Conservation (phyloP, 1,140 invertebrate genomes). For the Aporrectodea caliginosa region DNA sequence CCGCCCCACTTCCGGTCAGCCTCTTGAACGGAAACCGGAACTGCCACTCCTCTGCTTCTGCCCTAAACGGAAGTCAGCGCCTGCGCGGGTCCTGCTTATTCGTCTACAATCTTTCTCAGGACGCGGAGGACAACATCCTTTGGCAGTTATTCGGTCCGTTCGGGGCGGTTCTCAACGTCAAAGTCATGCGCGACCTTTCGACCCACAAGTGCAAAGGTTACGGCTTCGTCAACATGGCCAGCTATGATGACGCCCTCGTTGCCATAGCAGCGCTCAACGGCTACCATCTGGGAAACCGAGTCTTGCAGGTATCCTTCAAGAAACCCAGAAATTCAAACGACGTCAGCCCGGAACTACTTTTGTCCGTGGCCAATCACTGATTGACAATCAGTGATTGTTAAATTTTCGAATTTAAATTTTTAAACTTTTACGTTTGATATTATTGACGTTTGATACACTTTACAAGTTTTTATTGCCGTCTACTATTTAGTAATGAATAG, state of each 20-base stretch:
- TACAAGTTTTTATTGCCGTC: no score
- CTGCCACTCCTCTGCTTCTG: no score
- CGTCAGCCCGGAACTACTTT: no score
- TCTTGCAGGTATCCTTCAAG: slow-evolving; percentile 93
- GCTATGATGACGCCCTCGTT: slow-evolving; percentile 95
- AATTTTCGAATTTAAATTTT: no score
- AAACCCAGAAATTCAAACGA: no score
- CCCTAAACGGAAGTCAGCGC: slow-evolving; percentile 23
- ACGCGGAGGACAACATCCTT: slow-evolving; percentile 95
- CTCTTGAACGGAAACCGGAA: no score
- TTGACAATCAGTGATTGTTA: no score
- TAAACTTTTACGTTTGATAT: no score
- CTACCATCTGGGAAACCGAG: slow-evolving; percentile 92
- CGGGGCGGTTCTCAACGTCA: slow-evolving; percentile 96
- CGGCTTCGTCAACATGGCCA: slow-evolving; percentile 99
- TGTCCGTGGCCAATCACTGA: no score
- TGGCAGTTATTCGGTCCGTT: slow-evolving; percentile 99
- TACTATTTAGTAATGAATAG: no score
- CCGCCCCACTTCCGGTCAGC: no score
- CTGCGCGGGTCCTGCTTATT: slow-evolving; percentile 74
- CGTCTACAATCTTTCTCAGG: slow-evolving; percentile 95
- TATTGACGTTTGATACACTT: no score
- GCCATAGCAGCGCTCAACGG: slow-evolving; percentile 97
- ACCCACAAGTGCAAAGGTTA: slow-evolving; percentile 99
- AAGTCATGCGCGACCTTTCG: slow-evolving; percentile 89